Conservation (phyloP, 2,888 invertebrate genomes). For the Agriopis aurantiaria region DNA sequence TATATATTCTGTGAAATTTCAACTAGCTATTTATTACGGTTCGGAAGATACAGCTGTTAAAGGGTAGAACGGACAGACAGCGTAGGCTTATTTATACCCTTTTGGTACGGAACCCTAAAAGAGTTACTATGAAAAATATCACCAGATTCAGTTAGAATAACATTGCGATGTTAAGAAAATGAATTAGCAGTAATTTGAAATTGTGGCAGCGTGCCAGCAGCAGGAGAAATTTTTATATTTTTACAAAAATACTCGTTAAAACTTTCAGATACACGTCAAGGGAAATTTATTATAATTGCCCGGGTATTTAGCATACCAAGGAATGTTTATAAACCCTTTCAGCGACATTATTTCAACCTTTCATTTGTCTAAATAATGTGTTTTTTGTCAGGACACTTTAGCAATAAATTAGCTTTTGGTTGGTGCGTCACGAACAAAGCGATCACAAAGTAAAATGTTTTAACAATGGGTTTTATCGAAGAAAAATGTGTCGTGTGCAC, state of each 20-base stretch:
- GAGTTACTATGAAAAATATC: not conserved
- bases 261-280: conserved; percentile 47
- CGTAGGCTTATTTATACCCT: too few relatives aligned
- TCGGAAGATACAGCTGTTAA: too few relatives aligned
- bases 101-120: not conserved
- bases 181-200: conserved; percentile 46
- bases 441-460: not conserved
- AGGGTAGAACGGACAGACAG: too few relatives aligned
- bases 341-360: conserved; percentile 3
- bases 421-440: not conserved
- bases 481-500: not conserved
- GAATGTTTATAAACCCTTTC: conserved; percentile 33
- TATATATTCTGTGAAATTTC: too few relatives aligned
- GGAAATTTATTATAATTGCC: conserved; percentile 52
- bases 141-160: not conserved
- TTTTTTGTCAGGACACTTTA: not conserved
- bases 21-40: too few relatives aligned
- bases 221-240: conserved; percentile 48
- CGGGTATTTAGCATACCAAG: conserved; percentile 37
- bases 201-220: conserved; percentile 55
- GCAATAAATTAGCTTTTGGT: not conserved
- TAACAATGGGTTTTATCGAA: not conserved
- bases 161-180: not conserved
- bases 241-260: conserved; percentile 53
- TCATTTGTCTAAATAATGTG: not conserved